Percentiles rank a stretch among this genome's conserved stretches.
These are phyloP conservation scores for Morelia viridis DNA, from an alignment of 2,797 vertebrate species.

Conservation along the genomic window DNA sequence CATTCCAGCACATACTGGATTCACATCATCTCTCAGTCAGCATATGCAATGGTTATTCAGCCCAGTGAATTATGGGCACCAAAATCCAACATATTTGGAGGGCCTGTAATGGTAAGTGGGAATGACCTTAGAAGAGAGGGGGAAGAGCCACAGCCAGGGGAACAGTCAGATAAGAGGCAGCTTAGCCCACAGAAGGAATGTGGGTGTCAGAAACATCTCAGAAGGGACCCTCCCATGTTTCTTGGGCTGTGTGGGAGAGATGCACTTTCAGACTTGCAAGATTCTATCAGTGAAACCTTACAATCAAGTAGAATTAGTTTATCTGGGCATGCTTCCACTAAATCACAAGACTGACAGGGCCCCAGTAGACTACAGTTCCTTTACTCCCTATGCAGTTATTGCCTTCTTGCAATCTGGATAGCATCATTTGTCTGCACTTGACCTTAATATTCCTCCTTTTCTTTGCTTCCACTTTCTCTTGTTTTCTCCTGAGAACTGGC, in stretches of 20 bases:
- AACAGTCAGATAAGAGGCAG: neutral
- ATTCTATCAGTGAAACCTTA: neutral
- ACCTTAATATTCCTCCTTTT: neutral
- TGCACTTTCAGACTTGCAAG: neutral
- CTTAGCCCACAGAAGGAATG: neutral
- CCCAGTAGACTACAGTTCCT: neutral
- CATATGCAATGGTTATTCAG: neutral
- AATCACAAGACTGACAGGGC: neutral
- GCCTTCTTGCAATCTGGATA: neutral
- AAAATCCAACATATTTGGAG: neutral
- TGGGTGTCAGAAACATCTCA: neutral
- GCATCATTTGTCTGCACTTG: neutral
- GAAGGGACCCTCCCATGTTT: neutral
- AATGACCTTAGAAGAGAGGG: neutral
- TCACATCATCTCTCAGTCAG: neutral
- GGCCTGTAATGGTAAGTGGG: neutral
- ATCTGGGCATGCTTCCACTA: neutral
- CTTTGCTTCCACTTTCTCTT: neutral
- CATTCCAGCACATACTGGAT: neutral
- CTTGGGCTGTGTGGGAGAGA: neutral
- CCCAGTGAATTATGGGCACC: neutral
- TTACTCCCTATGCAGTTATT: neutral
- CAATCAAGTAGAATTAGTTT: neutral
- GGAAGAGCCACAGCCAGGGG: neutral
- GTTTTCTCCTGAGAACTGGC: neutral